These are phyloP conservation scores for Lepidurus arcticus DNA, from an alignment of 1,140 invertebrate genomes.

Conservation along the genomic window DNA sequence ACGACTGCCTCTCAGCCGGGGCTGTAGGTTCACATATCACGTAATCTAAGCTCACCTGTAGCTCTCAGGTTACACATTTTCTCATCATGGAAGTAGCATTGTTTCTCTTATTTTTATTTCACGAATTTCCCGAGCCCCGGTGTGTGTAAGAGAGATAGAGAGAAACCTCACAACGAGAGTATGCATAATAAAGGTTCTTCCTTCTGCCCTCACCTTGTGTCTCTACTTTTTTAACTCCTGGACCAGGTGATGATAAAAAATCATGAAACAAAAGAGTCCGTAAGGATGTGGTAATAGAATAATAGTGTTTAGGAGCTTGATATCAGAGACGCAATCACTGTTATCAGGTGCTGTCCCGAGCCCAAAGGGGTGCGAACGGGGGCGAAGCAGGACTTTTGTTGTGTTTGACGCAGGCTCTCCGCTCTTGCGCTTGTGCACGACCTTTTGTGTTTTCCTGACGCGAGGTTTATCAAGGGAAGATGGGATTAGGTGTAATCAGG, in stretches of 20 bases:
- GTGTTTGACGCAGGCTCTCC: background rate
- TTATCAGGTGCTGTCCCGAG: background rate
- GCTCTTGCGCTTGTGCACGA: background rate
- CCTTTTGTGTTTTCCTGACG: background rate
- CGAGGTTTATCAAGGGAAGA: background rate
- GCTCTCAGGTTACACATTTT: conserved; percentile 15
- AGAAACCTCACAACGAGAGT: no score
- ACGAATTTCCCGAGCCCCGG: no score
- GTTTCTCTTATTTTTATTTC: conserved; percentile 6
- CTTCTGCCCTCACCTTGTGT: no score
- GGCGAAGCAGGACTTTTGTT: background rate
- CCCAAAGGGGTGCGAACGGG: conserved; percentile 5
- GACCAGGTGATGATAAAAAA: no score
- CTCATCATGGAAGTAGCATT: background rate
- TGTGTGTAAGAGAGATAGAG: no score
- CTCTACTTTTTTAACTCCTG: no score
- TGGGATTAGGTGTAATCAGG: background rate
- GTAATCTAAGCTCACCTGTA: conserved; percentile 21
- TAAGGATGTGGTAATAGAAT: background rate
- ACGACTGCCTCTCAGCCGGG: background rate
- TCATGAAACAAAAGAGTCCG: background rate
- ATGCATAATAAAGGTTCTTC: no score
- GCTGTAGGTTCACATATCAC: conserved; percentile 1
- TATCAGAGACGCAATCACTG: conserved; percentile 16
- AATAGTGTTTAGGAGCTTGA: background rate